Evolutionary conservation across 2,797 vertebrate genomes (phyloP).

Genomic region (Alectoris magna): DNA sequence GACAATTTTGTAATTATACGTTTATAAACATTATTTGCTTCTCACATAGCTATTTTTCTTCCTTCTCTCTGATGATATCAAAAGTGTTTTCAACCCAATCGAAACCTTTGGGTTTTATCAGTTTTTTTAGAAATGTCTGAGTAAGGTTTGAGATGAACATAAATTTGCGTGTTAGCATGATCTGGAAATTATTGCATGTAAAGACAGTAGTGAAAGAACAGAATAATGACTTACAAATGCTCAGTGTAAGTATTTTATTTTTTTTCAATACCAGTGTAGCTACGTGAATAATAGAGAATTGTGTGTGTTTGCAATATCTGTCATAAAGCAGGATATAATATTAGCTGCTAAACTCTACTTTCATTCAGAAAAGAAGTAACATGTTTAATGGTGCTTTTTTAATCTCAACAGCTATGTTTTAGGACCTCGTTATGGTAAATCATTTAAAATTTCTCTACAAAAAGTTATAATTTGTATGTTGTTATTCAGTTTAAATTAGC

Average conservation of each 20-base stretch:
- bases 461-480: accelerated
- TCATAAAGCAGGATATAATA: not conserved
- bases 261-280: not conserved
- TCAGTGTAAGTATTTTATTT: not conserved
- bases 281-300: not conserved
- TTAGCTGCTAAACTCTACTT: not conserved
- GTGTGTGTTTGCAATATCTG: not conserved
- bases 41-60: not conserved
- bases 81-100: not conserved
- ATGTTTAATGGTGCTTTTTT: not conserved
- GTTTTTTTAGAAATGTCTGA: not conserved
- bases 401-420: not conserved
- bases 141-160: not conserved
- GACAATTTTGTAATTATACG: not conserved
- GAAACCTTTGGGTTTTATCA: not conserved
- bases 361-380: not conserved
- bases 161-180: not conserved
- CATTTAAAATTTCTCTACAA: not conserved
- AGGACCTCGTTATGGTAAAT: not conserved
- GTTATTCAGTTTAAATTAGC: not conserved
- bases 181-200: not conserved
- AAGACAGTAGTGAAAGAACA: not conserved
- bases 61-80: not conserved
- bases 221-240: accelerated
- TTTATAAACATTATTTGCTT: not conserved